A percentile compares a stretch with the other conserved stretches of the same genome.
Evolutionary conservation across 2,113 vertebrate genomes (phyloP).

Genomic region (Bagarius yarrelli): DNA sequence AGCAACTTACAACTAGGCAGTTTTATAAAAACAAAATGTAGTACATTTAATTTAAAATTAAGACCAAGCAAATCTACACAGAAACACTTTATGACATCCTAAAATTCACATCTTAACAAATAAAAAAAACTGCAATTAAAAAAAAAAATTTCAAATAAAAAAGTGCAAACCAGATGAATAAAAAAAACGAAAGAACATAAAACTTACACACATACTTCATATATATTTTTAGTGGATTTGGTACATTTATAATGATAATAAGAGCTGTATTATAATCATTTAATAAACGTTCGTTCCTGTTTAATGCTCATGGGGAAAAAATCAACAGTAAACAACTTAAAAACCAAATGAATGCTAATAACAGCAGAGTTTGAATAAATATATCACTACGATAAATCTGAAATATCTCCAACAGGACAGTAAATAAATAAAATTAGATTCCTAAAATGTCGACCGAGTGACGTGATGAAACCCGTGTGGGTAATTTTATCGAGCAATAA

Average conservation of each 20-base stretch:
- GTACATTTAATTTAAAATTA: conserved; percentile 72
- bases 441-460: conserved; percentile 17
- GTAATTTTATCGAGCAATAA: conserved; percentile 12
- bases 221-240: conserved; percentile 60
- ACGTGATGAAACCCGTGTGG: conserved; percentile 17
- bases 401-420: conserved; percentile 45
- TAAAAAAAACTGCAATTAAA: conserved; percentile 64
- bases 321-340: conserved; percentile 65
- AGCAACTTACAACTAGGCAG: conserved; percentile 69
- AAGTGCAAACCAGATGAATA: conserved; percentile 72
- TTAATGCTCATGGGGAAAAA: conserved; percentile 57
- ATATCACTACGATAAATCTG: conserved; percentile 52
- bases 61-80: conserved; percentile 68
- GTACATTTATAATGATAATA: conserved; percentile 58
- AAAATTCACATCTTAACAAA: conserved; percentile 81
- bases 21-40: conserved; percentile 70
- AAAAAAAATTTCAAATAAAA: conserved; percentile 49
- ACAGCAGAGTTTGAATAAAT: conserved; percentile 67
- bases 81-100: conserved; percentile 70
- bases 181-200: conserved; percentile 59
- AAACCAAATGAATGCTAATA: conserved; percentile 55
- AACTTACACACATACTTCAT: conserved; percentile 65
- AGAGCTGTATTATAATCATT: conserved; percentile 53
- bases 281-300: conserved; percentile 41
- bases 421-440: conserved; percentile 33